Base-by-base conservation (phyloP, 1,140 invertebrate species). In the Drosophila gunungcola region DNA sequence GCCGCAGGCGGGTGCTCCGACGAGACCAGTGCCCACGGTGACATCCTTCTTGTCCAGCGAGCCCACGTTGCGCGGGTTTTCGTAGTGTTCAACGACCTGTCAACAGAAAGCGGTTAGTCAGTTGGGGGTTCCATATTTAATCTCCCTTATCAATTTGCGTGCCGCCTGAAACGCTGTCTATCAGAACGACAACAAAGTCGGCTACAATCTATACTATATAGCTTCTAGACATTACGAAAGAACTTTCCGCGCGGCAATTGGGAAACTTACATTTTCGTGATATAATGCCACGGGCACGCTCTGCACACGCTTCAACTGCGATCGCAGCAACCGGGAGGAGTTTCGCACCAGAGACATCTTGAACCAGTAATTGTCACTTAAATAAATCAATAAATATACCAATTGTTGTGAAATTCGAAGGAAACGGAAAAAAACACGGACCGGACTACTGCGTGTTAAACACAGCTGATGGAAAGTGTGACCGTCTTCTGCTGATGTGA, bases 11-110 rank as follows among this genome's bases (percentile, higher is more conserved):
- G 99, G 99, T 13, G 99, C 99, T 45, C 99, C 99, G 27, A 99
- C 99, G 12, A 99, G 94, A 0, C 99, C 99, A 29, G 99, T 99
- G 4, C 99, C 99, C 46, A 99, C 98, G 80, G 94, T 96, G 49
- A 95, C 95, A 80, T 99, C 98, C 92, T 97, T 97, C 92, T 99
- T 99, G 91, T 99, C 97, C 61, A 99, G 91, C 0, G 98, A 98
- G 0, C 99, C 99, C 82, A 99, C 99, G 94, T 99, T 99, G 69
- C 98, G 95, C 3, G 99, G 99, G 93, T 99, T 99, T 93, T 99
- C 98, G 93, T 99, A 99, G 93, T 99, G 99, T 93, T 99, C 99
- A 79, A 99, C 96, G 7, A 99, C 98, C 97, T 99, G 74, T 45
- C 42, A 46, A 60, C 13, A 36, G 32, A 12, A 58, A 4, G 16